A percentile compares a stretch with the other conserved stretches of the same genome.
phyloP scores from a whole-genome alignment of 1,140 invertebrate genomes.

The Hermetia illucens region DNA sequence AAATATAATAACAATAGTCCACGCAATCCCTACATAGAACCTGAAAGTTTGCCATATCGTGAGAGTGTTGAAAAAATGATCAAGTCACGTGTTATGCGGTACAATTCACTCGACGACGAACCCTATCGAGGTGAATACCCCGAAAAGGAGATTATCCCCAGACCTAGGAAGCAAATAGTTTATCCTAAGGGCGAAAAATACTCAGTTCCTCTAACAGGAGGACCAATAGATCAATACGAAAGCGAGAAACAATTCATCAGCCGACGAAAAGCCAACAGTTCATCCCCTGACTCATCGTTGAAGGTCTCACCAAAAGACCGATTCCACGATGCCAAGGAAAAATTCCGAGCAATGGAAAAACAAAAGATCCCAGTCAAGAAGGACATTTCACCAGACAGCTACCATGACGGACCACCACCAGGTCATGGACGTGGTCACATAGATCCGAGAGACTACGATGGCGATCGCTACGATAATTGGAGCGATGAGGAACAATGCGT shows the following conservation, averaged over 20 bases:
- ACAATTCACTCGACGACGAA: slow-evolving; percentile 12
- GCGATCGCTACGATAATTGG: slow-evolving; percentile 15
- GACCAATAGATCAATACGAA: slow-evolving; percentile 7
- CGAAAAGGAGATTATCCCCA: not conserved
- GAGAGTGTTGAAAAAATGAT: slow-evolving; percentile 30
- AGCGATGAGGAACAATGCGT: slow-evolving; percentile 14
- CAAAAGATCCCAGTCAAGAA: slow-evolving; percentile 45
- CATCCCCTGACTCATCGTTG: slow-evolving; percentile 7
- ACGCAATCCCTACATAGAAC: slow-evolving; percentile 26
- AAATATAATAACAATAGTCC: not conserved
- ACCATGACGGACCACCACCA: not conserved
- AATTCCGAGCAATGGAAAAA: slow-evolving; percentile 64
- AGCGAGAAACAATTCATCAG: slow-evolving; percentile 2
- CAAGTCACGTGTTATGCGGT: slow-evolving; percentile 27
- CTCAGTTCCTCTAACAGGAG: slow-evolving; percentile 11
- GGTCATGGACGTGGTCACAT: slow-evolving; percentile 16
- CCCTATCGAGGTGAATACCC: no score
- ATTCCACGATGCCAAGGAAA: slow-evolving; percentile 71
- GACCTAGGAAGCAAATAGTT: not conserved
- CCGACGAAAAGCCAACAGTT: not conserved
- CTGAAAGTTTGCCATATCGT: slow-evolving; percentile 27
- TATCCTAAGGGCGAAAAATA: not conserved
- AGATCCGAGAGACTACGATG: slow-evolving; percentile 12
- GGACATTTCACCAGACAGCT: slow-evolving; percentile 13
- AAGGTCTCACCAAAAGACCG: slow-evolving; percentile 50